These are phyloP conservation scores for Drosophila incognita DNA, from an alignment of 2,888 invertebrate genomes.

Conservation along the genomic window DNA sequence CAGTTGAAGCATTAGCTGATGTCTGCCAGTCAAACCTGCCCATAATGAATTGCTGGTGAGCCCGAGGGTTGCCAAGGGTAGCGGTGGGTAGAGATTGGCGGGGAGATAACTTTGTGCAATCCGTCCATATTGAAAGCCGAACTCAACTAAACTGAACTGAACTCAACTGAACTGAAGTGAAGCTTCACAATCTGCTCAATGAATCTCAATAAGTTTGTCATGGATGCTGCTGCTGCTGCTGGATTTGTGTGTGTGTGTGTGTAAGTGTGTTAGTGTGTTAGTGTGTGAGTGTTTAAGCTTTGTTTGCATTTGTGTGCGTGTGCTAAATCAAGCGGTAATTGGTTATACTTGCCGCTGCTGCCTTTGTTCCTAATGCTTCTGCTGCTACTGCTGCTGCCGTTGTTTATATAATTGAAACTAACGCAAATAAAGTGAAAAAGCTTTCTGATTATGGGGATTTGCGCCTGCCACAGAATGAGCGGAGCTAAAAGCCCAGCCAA, in stretches of 20 bases:
- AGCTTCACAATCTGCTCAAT: slow-evolving; percentile 73
- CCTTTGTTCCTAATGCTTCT: slow-evolving; percentile 14
- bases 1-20: slow-evolving; percentile 75
- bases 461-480: slow-evolving; percentile 74
- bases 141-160: slow-evolving; percentile 28
- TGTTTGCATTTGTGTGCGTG: slow-evolving; percentile 70
- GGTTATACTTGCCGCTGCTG: slow-evolving; percentile 61
- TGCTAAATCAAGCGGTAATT: slow-evolving; percentile 79
- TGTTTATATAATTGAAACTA: slow-evolving; percentile 80
- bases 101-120: slow-evolving; percentile 8
- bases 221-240: slow-evolving; percentile 24
- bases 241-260: not conserved
- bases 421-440: slow-evolving; percentile 80
- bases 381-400: slow-evolving; percentile 25
- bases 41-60: not conserved
- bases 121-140: slow-evolving; percentile 10
- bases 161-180: slow-evolving; percentile 48
- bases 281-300: slow-evolving; percentile 35
- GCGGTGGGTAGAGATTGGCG: not conserved
- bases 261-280: slow-evolving; percentile 4
- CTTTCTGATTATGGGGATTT: slow-evolving; percentile 80
- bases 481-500: slow-evolving; percentile 56
- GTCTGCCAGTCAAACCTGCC: slow-evolving; percentile 59
- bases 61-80: not conserved
- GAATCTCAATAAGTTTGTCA: slow-evolving; percentile 77